Evolutionary conservation across 53 echinoderm and acorn worm species (phyloP).

Genomic region (Henricia sp.): DNA sequence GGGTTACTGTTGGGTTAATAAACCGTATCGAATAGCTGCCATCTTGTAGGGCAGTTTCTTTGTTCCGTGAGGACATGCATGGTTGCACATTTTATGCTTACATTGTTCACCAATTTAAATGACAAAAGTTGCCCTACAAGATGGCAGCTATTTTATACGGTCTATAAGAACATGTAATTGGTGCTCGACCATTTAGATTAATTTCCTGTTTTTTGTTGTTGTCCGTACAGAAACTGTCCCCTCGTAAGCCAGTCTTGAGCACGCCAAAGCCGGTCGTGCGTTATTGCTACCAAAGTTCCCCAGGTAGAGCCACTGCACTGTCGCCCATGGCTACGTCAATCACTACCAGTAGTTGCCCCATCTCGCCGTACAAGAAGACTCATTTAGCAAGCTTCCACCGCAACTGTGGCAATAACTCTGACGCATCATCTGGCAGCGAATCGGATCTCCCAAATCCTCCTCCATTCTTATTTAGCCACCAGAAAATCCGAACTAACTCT

Average conservation of each 20-base stretch:
- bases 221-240: not conserved
- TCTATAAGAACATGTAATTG: not conserved
- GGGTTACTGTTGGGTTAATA: too few species aligned
- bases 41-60: too few species aligned
- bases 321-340: slow-evolving; percentile 26
- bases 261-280: not conserved
- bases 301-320: slow-evolving; percentile 7
- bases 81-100: too few species aligned
- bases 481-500: slow-evolving; percentile 5
- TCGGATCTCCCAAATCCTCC: slow-evolving; percentile 6
- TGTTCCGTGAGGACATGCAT: too few species aligned
- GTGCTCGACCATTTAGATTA: not conserved
- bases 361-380: not conserved
- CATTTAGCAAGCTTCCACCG: slow-evolving; percentile 12
- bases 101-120: too few species aligned
- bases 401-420: slow-evolving; percentile 9
- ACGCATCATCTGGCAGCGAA: not conserved
- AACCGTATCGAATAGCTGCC: too few species aligned
- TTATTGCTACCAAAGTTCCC: not conserved
- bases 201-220: not conserved
- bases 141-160: not conserved
- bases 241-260: not conserved
- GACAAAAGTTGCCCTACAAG: not conserved
- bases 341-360: not conserved
- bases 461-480: not conserved